phyloP scores from a whole-genome alignment of 2,113 vertebrate genomes.

The Nestor notabilis region DNA sequence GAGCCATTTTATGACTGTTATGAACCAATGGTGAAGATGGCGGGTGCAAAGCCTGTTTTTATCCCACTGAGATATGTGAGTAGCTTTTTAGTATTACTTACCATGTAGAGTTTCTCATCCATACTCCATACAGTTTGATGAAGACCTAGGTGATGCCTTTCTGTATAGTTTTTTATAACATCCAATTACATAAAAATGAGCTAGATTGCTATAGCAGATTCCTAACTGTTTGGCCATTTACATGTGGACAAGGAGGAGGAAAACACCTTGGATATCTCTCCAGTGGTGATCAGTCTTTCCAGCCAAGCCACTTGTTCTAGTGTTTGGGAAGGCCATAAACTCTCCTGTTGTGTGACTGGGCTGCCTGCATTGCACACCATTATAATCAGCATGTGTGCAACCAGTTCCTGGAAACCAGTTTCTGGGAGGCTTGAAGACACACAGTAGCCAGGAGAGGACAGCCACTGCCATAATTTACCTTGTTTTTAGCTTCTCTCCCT shows the following conservation, averaged over 20 bases:
- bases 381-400: not conserved
- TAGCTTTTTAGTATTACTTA: conserved; percentile 20
- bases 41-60: conserved; percentile 87
- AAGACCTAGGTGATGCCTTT: not conserved
- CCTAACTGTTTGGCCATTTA: not conserved
- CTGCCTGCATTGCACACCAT: not conserved
- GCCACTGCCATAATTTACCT: not conserved
- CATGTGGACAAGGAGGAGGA: not conserved
- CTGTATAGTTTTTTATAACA: not conserved
- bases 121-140: not conserved
- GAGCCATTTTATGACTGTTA: conserved; percentile 97
- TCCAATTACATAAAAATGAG: not conserved
- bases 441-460: not conserved
- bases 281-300: not conserved
- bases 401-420: not conserved
- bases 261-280: not conserved
- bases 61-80: conserved; percentile 89
- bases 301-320: not conserved
- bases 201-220: not conserved
- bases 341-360: not conserved
- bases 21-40: conserved; percentile 93
- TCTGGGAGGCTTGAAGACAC: not conserved
- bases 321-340: not conserved
- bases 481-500: not conserved
- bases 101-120: not conserved